A percentile compares a stretch with the other conserved stretches of the same genome.
Evolutionary conservation across 2,113 vertebrate species (phyloP).

Genomic region (Pseudorectes ferrugineus): DNA sequence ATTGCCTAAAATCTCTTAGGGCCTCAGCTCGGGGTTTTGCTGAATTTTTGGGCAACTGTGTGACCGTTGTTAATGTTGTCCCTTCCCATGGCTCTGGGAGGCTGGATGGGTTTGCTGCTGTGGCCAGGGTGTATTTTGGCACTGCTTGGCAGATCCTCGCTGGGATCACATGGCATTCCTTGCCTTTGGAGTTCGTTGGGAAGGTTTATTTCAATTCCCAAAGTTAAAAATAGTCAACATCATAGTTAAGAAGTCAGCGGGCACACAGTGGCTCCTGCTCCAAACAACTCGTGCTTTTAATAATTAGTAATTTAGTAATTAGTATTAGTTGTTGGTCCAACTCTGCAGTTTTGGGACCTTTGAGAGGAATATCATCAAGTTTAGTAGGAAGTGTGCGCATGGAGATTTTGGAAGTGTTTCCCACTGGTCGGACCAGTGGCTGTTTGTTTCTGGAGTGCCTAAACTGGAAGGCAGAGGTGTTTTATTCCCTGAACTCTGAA

Average conservation of each 20-base stretch:
- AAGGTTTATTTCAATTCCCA: neutral
- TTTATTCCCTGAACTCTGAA: neutral
- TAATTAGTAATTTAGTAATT: neutral
- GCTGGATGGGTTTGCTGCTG: neutral
- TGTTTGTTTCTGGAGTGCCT: neutral
- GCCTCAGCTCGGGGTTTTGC: fast-evolving
- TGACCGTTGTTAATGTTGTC: neutral
- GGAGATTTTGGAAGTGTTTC: neutral
- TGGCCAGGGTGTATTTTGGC: neutral
- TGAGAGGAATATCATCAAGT: neutral
- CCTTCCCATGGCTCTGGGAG: neutral
- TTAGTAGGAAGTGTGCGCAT: fast-evolving
- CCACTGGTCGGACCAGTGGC: neutral
- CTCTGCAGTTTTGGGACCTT: neutral
- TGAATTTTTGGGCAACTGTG: neutral
- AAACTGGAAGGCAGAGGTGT: neutral
- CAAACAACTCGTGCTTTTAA: neutral
- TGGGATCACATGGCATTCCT: neutral
- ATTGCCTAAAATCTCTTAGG: neutral
- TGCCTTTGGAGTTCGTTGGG: neutral
- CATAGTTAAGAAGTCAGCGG: neutral
- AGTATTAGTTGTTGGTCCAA: neutral
- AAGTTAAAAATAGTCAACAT: neutral
- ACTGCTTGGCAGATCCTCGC: neutral
- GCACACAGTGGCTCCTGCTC: neutral